These are phyloP conservation scores for Paradoxurus hermaphroditus DNA, from an alignment of 2,113 vertebrate genomes.

Conservation along the genomic window DNA sequence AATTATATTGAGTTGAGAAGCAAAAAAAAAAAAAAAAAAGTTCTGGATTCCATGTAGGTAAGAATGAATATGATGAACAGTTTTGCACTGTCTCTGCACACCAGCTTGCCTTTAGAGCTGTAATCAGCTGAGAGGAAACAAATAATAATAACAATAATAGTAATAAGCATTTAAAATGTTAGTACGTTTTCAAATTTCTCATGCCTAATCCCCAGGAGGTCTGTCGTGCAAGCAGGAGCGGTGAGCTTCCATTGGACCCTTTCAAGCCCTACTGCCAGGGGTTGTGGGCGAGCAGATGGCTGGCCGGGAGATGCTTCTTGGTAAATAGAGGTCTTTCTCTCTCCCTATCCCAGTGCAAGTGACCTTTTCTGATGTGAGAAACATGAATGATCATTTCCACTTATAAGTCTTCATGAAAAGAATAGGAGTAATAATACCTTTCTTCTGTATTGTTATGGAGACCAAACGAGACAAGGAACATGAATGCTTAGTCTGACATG, in stretches of 20 bases:
- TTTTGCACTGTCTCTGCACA: neutral
- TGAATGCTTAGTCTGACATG: neutral
- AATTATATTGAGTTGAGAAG: neutral
- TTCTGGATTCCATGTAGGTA: neutral
- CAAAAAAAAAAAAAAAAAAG: neutral
- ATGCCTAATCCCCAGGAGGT: neutral
- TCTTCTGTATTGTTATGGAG: neutral
- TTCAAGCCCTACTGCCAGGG: no score
- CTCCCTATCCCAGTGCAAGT: neutral
- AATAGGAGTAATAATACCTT: neutral
- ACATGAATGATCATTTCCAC: neutral
- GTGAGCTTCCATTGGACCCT: neutral
- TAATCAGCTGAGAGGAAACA: neutral
- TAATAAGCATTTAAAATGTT: neutral
- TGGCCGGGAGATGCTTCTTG: neutral
- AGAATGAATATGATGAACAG: neutral
- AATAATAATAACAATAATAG: neutral
- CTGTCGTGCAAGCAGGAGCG: neutral
- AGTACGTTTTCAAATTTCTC: neutral
- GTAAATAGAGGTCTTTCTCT: neutral
- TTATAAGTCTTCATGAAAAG: neutral
- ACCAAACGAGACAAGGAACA: neutral
- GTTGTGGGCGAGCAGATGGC: neutral
- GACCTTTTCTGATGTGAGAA: neutral
- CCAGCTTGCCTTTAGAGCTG: neutral